A percentile compares a stretch with the other conserved stretches of the same genome.
Conservation (phyloP, 2,797 vertebrate species). For the Bufotes viridis region DNA sequence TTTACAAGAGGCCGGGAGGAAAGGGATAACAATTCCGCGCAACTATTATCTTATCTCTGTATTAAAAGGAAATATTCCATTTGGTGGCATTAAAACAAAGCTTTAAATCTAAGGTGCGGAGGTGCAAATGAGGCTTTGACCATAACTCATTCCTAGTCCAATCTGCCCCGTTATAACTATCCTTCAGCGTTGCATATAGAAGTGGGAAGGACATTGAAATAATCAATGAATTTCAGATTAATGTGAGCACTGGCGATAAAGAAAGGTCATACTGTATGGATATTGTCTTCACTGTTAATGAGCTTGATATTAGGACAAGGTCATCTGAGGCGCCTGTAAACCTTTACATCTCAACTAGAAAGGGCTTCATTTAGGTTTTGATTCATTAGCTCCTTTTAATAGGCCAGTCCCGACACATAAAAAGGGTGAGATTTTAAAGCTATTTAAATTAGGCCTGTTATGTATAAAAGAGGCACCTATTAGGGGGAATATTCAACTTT, state of each 20-base stretch:
- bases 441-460: background rate
- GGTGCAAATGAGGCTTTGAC: slow-evolving; percentile 74
- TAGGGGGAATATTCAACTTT: background rate
- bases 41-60: slow-evolving; percentile 72
- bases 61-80: slow-evolving; percentile 73
- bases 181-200: slow-evolving; percentile 68
- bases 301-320: slow-evolving; percentile 64
- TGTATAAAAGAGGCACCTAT: background rate
- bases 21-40: slow-evolving; percentile 67
- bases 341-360: slow-evolving; percentile 49
- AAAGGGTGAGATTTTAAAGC: slow-evolving; percentile 12
- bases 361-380: slow-evolving; percentile 11
- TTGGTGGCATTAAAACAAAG: slow-evolving; percentile 72
- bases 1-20: slow-evolving; percentile 67
- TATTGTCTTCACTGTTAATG: slow-evolving; percentile 66
- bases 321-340: slow-evolving; percentile 52
- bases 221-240: slow-evolving; percentile 69
- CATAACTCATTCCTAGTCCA: slow-evolving; percentile 70
- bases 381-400: slow-evolving; percentile 36
- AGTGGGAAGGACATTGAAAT: slow-evolving; percentile 68
- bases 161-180: slow-evolving; percentile 72
- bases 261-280: slow-evolving; percentile 58
- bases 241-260: slow-evolving; percentile 67
- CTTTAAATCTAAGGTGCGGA: slow-evolving; percentile 74
- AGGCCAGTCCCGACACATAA: background rate